Evolutionary conservation across 2,888 invertebrate genomes (phyloP).

Genomic region (Acrocyrtus sp.): DNA sequence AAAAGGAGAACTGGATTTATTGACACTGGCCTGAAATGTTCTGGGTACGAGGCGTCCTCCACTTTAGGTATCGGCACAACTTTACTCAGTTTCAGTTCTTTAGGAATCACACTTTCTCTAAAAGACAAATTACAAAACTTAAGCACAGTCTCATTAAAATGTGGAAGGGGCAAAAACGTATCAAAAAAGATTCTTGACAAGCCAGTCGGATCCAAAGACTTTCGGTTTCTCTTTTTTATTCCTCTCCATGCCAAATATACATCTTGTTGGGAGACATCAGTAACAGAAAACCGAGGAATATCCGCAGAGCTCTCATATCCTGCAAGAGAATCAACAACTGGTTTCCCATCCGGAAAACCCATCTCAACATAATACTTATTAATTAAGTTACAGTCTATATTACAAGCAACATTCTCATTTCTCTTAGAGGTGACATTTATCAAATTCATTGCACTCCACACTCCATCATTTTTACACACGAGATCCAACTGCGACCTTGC

Average conservation of each 20-base stretch:
- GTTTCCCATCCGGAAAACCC: too few species aligned
- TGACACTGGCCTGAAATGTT: background rate
- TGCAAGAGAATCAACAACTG: too few species aligned
- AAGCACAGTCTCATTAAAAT: background rate
- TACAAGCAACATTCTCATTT: too few species aligned
- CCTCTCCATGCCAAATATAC: slow-evolving; percentile 1
- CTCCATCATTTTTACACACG: too few species aligned
- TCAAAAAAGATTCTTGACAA: background rate
- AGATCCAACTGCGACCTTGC: too few species aligned
- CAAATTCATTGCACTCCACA: too few species aligned
- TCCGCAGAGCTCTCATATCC: too few species aligned
- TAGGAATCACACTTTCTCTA: background rate
- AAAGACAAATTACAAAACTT: background rate
- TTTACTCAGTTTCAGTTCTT: background rate
- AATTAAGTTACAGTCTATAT: too few species aligned
- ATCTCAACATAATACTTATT: too few species aligned
- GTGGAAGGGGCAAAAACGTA: background rate
- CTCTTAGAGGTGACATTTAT: too few species aligned
- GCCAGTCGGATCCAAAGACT: background rate
- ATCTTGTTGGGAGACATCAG: too few species aligned
- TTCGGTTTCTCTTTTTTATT: background rate
- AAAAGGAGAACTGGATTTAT: background rate
- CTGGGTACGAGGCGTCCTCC: background rate
- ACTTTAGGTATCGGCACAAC: slow-evolving; percentile 7
- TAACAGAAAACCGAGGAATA: too few species aligned